Percentiles rank a stretch among this genome's conserved stretches.
phyloP scores from a whole-genome alignment of 2,113 vertebrate genomes.

The Condylura cristata region DNA sequence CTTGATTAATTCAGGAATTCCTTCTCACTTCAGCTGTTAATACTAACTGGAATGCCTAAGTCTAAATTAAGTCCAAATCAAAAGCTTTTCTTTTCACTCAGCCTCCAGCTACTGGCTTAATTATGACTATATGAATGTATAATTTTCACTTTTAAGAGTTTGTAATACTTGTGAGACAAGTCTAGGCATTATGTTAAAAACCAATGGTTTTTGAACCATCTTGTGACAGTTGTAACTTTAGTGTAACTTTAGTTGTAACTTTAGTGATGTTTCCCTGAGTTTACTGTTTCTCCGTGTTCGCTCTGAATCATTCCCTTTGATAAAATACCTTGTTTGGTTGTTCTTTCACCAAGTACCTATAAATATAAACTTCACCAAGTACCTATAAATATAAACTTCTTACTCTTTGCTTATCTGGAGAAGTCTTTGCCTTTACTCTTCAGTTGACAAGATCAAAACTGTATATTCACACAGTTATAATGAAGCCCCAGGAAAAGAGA shows the following conservation, averaged over 20 bases:
- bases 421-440: background rate
- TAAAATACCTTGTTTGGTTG: slow-evolving; percentile 16
- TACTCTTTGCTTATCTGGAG: slow-evolving; percentile 10
- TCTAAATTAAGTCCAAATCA: slow-evolving; percentile 43
- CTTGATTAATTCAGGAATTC: slow-evolving; percentile 55
- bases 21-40: slow-evolving; percentile 45
- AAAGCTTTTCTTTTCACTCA: slow-evolving; percentile 63
- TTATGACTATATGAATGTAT: slow-evolving; percentile 68
- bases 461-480: background rate
- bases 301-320: background rate
- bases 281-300: background rate
- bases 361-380: background rate
- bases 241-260: slow-evolving; percentile 32
- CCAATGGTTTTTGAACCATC: background rate
- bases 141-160: slow-evolving; percentile 77
- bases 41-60: slow-evolving; percentile 57
- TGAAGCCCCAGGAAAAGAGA: background rate
- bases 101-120: slow-evolving; percentile 40
- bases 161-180: slow-evolving; percentile 62
- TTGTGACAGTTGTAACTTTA: slow-evolving; percentile 55
- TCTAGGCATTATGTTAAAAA: slow-evolving; percentile 53
- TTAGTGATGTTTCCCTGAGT: background rate
- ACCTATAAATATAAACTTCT: background rate
- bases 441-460: background rate
- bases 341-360: background rate